Evolutionary conservation across 2,797 vertebrate species (phyloP).

Genomic region (Falco columbarius): DNA sequence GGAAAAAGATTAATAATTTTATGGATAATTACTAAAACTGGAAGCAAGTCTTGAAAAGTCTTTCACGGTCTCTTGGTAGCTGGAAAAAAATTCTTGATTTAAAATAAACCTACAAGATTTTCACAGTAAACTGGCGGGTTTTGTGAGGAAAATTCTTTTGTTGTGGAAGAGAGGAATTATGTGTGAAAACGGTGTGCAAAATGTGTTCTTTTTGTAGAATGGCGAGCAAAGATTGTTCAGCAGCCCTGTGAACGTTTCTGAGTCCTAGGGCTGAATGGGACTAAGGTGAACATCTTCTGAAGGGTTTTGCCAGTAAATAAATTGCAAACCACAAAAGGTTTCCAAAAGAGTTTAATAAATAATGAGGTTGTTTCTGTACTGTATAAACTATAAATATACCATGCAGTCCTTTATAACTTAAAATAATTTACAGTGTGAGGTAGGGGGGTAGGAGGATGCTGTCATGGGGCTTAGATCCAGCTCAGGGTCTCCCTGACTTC

Average conservation of each 20-base stretch:
- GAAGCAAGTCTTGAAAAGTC: neutral
- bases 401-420: slow-evolving; percentile 92
- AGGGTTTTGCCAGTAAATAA: neutral
- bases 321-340: slow-evolving; percentile 53
- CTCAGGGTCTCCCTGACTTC: slow-evolving; percentile 88
- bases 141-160: neutral
- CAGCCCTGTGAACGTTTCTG: neutral
- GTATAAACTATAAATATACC: slow-evolving; percentile 99
- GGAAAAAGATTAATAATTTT: neutral
- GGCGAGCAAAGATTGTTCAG: neutral
- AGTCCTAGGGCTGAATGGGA: neutral
- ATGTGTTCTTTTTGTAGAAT: neutral
- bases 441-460: slow-evolving; percentile 76
- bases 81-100: neutral
- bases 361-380: slow-evolving; percentile 87
- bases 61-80: neutral
- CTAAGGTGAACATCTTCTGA: neutral
- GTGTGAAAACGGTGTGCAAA: neutral
- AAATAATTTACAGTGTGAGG: slow-evolving; percentile 97
- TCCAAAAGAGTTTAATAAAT: slow-evolving; percentile 98
- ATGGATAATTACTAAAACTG: neutral
- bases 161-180: neutral
- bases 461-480: neutral
- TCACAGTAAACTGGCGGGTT: neutral
- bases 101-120: neutral